phyloP scores from a whole-genome alignment of 2,797 vertebrate genomes.

The Danio choprae region DNA sequence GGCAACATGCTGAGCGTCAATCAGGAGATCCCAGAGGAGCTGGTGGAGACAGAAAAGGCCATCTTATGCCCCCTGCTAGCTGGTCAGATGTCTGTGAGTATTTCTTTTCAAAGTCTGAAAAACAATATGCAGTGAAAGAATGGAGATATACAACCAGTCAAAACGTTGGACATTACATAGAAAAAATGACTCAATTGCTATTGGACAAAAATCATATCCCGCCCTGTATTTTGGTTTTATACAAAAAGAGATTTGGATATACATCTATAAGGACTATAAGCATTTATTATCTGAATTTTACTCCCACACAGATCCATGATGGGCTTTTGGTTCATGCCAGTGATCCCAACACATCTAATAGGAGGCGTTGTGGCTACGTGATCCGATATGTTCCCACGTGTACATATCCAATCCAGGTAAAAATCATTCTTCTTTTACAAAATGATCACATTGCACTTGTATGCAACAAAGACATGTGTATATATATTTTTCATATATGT shows the following conservation, averaged over 20 bases:
- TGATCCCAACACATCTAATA: slow-evolving; percentile 79
- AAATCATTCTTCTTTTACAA: background rate
- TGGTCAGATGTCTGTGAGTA: slow-evolving; percentile 85
- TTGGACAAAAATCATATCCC: too few relatives aligned
- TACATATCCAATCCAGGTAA: slow-evolving; percentile 78
- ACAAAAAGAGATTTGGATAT: too few relatives aligned
- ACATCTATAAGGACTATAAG: too few relatives aligned
- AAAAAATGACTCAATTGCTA: too few relatives aligned
- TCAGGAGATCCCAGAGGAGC: slow-evolving; percentile 82
- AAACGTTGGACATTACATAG: background rate
- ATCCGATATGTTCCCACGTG: slow-evolving; percentile 80
- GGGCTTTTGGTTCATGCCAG: slow-evolving; percentile 82
- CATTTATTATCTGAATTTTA: background rate
- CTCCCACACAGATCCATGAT: slow-evolving; percentile 77
- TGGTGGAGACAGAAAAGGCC: slow-evolving; percentile 71
- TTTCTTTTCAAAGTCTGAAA: background rate
- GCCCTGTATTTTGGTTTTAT: too few relatives aligned
- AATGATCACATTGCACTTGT: background rate
- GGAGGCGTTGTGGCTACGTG: slow-evolving; percentile 82
- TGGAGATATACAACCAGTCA: background rate
- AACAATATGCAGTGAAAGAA: background rate
- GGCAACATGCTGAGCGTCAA: slow-evolving; percentile 84
- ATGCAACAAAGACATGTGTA: background rate
- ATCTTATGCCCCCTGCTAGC: slow-evolving; percentile 78
- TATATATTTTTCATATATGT: background rate